Evolutionary conservation across 2,113 vertebrate species (phyloP).

Genomic region (Malurus cyaneus): DNA sequence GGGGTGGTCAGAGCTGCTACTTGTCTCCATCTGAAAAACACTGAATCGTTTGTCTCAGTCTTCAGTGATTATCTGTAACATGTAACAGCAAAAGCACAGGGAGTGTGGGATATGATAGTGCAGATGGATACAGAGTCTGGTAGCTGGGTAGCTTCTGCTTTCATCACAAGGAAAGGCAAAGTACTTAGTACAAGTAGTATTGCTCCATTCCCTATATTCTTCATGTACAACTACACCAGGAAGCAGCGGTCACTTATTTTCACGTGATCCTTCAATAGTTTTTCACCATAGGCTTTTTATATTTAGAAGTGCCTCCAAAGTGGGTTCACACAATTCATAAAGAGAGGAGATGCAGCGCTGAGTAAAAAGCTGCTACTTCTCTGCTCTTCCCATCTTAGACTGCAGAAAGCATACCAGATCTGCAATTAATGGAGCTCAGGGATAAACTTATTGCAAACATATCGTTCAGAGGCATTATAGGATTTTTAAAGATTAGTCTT

Average conservation of each 20-base stretch:
- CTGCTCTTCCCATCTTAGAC: neutral
- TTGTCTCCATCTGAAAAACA: neutral
- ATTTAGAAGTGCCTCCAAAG: neutral
- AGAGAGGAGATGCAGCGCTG: neutral
- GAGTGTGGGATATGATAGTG: neutral
- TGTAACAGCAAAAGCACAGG: neutral
- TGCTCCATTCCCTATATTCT: neutral
- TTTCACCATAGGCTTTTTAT: neutral
- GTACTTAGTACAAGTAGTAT: neutral
- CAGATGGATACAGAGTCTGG: neutral
- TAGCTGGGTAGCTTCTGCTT: neutral
- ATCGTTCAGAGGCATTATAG: neutral
- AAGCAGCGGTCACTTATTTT: neutral
- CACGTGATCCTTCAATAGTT: neutral
- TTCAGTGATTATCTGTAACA: neutral
- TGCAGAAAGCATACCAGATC: neutral
- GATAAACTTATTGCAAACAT: neutral
- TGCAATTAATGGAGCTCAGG: neutral
- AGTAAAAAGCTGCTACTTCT: neutral
- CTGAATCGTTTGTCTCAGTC: neutral
- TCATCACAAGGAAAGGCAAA: neutral
- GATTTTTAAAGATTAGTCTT: conserved; percentile 10
- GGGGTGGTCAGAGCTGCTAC: neutral
- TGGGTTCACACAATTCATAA: neutral
- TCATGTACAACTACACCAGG: neutral